Percentiles rank a stretch among this genome's conserved stretches.
These are phyloP conservation scores for Mactra quadrangularis DNA, from an alignment of 1,140 invertebrate species.

Conservation along the genomic window DNA sequence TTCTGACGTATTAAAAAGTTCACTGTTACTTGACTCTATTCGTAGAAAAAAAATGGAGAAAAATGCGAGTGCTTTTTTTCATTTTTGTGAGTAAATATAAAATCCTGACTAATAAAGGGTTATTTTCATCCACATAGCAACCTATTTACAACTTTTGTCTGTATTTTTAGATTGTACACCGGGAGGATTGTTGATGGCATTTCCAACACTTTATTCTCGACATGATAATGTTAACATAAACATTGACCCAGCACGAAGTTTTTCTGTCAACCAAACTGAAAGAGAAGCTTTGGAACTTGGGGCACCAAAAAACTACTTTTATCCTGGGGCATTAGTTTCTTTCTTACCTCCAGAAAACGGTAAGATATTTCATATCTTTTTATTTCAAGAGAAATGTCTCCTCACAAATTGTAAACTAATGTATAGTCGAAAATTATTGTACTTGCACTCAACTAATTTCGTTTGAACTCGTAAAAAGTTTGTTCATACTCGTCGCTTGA, in stretches of 20 bases:
- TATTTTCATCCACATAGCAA: too few relatives aligned
- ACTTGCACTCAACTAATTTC: too few relatives aligned
- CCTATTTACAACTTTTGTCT: too few relatives aligned
- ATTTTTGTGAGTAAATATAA: background rate
- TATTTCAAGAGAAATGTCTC: too few relatives aligned
- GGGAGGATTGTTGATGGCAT: background rate
- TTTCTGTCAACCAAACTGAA: background rate
- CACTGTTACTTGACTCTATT: too few relatives aligned
- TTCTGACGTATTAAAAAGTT: too few relatives aligned
- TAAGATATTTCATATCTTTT: background rate
- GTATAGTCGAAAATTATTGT: too few relatives aligned
- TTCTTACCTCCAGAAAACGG: conserved; percentile 12
- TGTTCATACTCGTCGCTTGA: too few relatives aligned
- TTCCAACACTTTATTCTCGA: background rate
- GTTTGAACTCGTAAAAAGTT: too few relatives aligned
- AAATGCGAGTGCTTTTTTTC: too few relatives aligned
- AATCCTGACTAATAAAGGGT: background rate
- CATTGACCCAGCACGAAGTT: background rate
- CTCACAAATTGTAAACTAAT: too few relatives aligned
- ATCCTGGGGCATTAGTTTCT: background rate
- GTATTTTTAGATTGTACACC: background rate
- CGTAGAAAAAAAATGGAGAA: too few relatives aligned
- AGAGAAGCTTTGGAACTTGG: conserved; percentile 9
- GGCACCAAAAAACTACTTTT: background rate
- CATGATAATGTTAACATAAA: background rate